Evolutionary conservation across 2,113 vertebrate species (phyloP), one percentile per base, ranked within the genome.

Genomic region (Eudyptes chrysolophus): DNA sequence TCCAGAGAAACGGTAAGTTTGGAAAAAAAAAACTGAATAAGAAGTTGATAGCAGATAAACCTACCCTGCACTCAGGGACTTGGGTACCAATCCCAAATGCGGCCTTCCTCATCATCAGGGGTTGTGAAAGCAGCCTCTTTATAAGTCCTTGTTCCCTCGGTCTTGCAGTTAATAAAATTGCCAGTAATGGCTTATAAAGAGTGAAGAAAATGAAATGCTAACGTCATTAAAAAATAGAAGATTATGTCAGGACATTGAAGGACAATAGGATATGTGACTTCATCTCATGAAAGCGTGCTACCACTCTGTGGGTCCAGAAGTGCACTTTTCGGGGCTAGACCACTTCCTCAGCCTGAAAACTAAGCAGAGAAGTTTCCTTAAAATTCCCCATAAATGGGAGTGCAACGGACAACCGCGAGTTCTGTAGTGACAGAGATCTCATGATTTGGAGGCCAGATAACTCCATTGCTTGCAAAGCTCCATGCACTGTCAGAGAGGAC

Each of bases 31-130:
- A 11, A 1, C 15, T 26, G n/a, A 61, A 26, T 26, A 61, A 36
- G 21, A 57, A 51, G 34, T 30, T 70, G 25, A 58, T 46, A 42
- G 49, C 17, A 32, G 46, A 64, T 29, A 80, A 79, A 44, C 24
- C 19, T 36, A 27, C 24, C 5, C 34, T 46, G 21, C 17, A 15
- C 40, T 57, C 14, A 27, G 30, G 16, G 21, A 24, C 49, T 24
- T 19, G n/a, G 17, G 11, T 81, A 29, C 52, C 38, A 46, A 21
- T 32, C 40, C 40, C 14, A 26, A 79, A 19, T 0, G 3, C 54
- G 57, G 16, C 0, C 0, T 24, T 91, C 54, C 12, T 74, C 14
- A 32, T 51, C 7, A 1, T 16, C 27, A 55, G 30, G 40, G n/a
- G 16, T 40, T 51, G 26, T 58, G n/a, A 38, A 66, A 74, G 52